A percentile compares a stretch with the other conserved stretches of the same genome.
Evolutionary conservation across 2,113 vertebrate genomes (phyloP).

Genomic region (Alosa alosa): DNA sequence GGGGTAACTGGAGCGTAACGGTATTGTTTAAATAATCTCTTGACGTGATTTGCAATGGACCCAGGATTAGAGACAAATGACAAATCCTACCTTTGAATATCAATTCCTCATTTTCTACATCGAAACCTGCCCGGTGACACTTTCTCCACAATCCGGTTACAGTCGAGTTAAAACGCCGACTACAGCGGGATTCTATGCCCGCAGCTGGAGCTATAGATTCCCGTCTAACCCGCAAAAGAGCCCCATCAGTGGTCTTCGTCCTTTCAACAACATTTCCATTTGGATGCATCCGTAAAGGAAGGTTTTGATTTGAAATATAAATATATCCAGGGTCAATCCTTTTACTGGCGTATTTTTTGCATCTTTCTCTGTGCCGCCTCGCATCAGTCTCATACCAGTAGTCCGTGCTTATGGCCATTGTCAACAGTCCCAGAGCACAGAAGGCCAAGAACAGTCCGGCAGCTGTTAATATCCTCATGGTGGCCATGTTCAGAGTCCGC

Average conservation of each 20-base stretch:
- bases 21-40: slow-evolving; percentile 42
- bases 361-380: slow-evolving; percentile 83
- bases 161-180: slow-evolving; percentile 86
- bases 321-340: slow-evolving; percentile 85
- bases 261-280: slow-evolving; percentile 55
- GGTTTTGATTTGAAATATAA: slow-evolving; percentile 83
- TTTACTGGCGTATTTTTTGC: slow-evolving; percentile 84
- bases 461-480: slow-evolving; percentile 84
- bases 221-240: slow-evolving; percentile 64
- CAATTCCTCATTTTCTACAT: slow-evolving; percentile 83
- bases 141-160: slow-evolving; percentile 85
- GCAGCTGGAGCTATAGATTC: slow-evolving; percentile 69
- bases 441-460: slow-evolving; percentile 84
- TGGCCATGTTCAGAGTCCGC: slow-evolving; percentile 73
- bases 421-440: slow-evolving; percentile 80
- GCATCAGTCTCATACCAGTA: slow-evolving; percentile 91
- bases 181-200: slow-evolving; percentile 83
- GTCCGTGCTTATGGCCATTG: slow-evolving; percentile 86
- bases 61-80: neutral
- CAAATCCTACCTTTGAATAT: slow-evolving; percentile 77
- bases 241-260: slow-evolving; percentile 50
- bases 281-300: slow-evolving; percentile 80
- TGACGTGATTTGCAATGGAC: slow-evolving; percentile 20
- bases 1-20: neutral
- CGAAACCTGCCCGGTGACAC: slow-evolving; percentile 83